Evolutionary conservation across 2,113 vertebrate species (phyloP).

Genomic region (Oncorhynchus keta): DNA sequence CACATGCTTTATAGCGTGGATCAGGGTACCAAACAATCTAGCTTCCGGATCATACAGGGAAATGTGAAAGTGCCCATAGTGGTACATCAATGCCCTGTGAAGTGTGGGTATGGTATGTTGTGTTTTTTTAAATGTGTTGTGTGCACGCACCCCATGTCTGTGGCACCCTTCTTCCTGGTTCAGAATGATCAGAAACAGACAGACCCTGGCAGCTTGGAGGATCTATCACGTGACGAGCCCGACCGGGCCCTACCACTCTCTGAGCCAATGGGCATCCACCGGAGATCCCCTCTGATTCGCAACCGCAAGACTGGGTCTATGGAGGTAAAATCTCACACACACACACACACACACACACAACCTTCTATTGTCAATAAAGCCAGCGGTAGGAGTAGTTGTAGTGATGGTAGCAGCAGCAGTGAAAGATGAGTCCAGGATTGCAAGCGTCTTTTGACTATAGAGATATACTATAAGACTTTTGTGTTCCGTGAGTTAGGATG

Average conservation of each 20-base stretch:
- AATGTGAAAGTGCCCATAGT: no score
- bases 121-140: background rate
- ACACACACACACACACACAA: no score
- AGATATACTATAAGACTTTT: no score
- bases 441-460: no score
- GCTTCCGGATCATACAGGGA: no score
- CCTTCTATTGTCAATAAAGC: no score
- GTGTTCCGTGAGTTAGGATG: no score
- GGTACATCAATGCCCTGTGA: background rate
- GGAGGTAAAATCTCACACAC: slow-evolving; percentile 79
- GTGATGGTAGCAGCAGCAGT: no score
- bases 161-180: background rate
- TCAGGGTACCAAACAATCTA: no score
- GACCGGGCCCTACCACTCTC: slow-evolving; percentile 76
- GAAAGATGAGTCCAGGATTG: no score
- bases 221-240: slow-evolving; percentile 79
- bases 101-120: background rate
- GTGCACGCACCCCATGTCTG: background rate
- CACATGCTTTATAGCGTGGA: no score
- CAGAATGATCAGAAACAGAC: slow-evolving; percentile 89
- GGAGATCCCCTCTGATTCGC: slow-evolving; percentile 85
- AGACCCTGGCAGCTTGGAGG: slow-evolving; percentile 87
- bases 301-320: slow-evolving; percentile 94
- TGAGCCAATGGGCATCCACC: slow-evolving; percentile 80
- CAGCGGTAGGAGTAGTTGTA: no score